These are phyloP conservation scores for Epistrophe grossulariae DNA, from an alignment of 2,888 invertebrate genomes.

Conservation along the genomic window DNA sequence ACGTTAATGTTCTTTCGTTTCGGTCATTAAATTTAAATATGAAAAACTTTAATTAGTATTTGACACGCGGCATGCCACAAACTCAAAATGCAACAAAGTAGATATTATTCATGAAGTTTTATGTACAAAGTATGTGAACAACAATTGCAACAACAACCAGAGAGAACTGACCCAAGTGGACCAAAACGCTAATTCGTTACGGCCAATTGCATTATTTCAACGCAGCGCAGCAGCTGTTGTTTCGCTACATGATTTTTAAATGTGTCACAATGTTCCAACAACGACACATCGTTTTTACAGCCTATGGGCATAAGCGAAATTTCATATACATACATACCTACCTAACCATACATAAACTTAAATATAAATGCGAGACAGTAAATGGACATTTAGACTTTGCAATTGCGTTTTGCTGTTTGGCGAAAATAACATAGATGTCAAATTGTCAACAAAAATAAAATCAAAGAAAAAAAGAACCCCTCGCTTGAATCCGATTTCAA, in stretches of 20 bases:
- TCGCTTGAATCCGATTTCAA: neutral
- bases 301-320: neutral
- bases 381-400: slow-evolving; percentile 21
- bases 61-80: slow-evolving; percentile 11
- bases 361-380: neutral
- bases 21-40: slow-evolving; percentile 7
- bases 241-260: slow-evolving; percentile 29
- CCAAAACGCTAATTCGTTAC: slow-evolving; percentile 30
- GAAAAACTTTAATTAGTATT: slow-evolving; percentile 16
- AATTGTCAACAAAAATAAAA: slow-evolving; percentile 4
- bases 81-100: slow-evolving; percentile 10
- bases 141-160: neutral
- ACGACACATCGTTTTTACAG: slow-evolving; percentile 20
- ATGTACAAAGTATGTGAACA: slow-evolving; percentile 6
- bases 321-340: neutral
- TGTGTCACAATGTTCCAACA: slow-evolving; percentile 24
- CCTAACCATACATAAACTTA: too few relatives aligned
- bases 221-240: slow-evolving; percentile 9
- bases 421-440: slow-evolving; percentile 9
- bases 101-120: neutral
- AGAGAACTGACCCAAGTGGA: slow-evolving; percentile 17
- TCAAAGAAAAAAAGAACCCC: neutral
- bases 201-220: slow-evolving; percentile 26
- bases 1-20: slow-evolving; percentile 16
- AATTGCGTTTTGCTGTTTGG: neutral